Base-by-base conservation (phyloP, 2,113 vertebrate genomes). In the Eupsittula cactorum region DNA sequence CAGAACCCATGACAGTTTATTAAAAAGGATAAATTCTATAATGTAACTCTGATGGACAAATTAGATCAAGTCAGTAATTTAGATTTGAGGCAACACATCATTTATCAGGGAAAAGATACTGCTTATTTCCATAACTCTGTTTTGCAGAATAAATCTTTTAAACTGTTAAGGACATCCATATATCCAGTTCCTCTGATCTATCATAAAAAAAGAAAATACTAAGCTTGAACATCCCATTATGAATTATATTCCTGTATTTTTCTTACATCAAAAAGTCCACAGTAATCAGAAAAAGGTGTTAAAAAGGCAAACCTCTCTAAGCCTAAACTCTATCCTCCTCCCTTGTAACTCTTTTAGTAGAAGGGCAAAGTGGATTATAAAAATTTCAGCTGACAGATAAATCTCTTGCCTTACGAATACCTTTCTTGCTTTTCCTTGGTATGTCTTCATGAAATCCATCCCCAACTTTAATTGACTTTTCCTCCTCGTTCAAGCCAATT, bases 21-120 rank as follows among this genome's bases (percentile, higher is more conserved):
- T 83, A 55, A 80, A 85, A 88, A 80, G 33, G 11, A 91, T 80
- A 74, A 88, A 80, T 95, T 74, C 37, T 90, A 7, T 64, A 70
- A 86, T 82, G 85, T 80, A 65, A 67, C 16, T 85, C n/a, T 73
- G 53, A 90, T 90, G 53, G 35, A 83, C 28, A 93, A 88, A 95
- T 94, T 77, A 90, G 28, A 80, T 46, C 4, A 11, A 46, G 68
- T 88, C 63, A 60, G 29, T 83, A 88, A 81, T 75, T 94, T 49
- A 67, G 53, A 70, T 47, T 50, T 87, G 37, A 82, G 21, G 20
- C 29, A 79, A 37, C 10, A 65, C 3, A 37, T 68, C 49, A 41
- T 67, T 83, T 65, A 68, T 76, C 57, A 90, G 46, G 77, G 28
- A 78, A 84, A 81, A 81, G 39, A 70, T 78, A 17, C 4, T 83